Conservation (phyloP, 2,797 vertebrate genomes). For the Valencia hispanica region DNA sequence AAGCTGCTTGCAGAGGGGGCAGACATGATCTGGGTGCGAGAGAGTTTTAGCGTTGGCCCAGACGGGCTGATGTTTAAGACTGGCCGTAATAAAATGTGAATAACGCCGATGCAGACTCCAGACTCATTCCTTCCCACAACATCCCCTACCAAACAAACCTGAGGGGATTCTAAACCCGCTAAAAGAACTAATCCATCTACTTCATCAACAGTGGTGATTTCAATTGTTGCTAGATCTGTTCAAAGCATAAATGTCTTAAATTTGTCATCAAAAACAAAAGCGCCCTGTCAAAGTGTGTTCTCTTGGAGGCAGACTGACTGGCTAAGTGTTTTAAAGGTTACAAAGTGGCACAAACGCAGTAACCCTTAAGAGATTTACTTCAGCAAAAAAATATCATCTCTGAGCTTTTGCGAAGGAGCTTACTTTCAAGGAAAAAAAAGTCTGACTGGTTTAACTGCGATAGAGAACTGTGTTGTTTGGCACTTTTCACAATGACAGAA, state of each 20-base stretch:
- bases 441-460: slow-evolving; percentile 57
- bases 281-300: not conserved
- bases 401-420: slow-evolving; percentile 58
- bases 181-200: not conserved
- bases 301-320: not conserved
- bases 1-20: too few species aligned
- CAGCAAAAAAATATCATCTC: slow-evolving; percentile 41
- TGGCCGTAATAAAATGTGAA: too few species aligned
- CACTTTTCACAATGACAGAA: slow-evolving; percentile 66
- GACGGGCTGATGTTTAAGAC: too few species aligned
- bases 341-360: slow-evolving; percentile 55
- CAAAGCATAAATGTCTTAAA: not conserved
- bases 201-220: not conserved
- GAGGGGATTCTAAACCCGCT: not conserved
- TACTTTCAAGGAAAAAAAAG: slow-evolving; percentile 52
- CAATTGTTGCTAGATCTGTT: not conserved
- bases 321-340: slow-evolving; percentile 35
- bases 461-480: slow-evolving; percentile 63
- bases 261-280: slow-evolving; percentile 2
- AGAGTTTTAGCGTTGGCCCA: too few species aligned
- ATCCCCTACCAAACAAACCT: not conserved
- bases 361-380: slow-evolving; percentile 53
- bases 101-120: too few species aligned
- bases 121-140: too few species aligned
- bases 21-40: too few species aligned